Evolutionary conservation across 2,797 vertebrate genomes (phyloP).

Genomic region (Microtus californicus): DNA sequence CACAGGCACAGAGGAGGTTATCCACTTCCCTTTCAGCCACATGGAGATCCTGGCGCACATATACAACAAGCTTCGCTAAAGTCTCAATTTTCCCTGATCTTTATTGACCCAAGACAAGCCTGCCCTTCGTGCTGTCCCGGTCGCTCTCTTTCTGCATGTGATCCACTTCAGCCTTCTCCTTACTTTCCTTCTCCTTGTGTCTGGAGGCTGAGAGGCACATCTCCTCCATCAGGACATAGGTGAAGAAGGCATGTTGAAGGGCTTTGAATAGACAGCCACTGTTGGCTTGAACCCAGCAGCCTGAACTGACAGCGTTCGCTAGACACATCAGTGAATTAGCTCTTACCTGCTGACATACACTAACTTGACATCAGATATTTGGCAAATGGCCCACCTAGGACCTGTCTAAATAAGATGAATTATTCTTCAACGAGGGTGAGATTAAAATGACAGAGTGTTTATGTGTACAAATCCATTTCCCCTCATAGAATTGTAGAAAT

Average conservation of each 20-base stretch:
- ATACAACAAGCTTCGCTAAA: neutral
- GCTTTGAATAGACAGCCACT: neutral
- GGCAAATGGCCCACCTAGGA: conserved; percentile 52
- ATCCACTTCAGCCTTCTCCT: neutral
- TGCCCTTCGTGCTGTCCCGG: neutral
- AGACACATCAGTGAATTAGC: conserved; percentile 16
- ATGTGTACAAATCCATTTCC: conserved; percentile 60
- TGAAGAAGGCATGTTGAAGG: neutral
- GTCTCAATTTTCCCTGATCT: neutral
- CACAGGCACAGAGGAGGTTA: neutral
- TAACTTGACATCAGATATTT: conserved; percentile 71
- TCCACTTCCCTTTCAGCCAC: neutral
- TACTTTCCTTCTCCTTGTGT: neutral
- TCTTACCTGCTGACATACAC: conserved; percentile 7
- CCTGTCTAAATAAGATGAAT: conserved; percentile 71
- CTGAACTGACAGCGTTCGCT: neutral
- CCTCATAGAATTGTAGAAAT: conserved; percentile 63
- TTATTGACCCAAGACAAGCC: neutral
- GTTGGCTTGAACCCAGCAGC: neutral
- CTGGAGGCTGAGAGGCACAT: neutral
- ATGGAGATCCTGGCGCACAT: neutral
- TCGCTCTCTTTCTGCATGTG: neutral
- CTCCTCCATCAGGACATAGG: neutral
- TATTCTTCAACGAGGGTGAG: conserved; percentile 63
- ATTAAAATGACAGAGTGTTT: conserved; percentile 63